A percentile compares a stretch with the other conserved stretches of the same genome.
These are phyloP conservation scores for Clitarchus hookeri DNA, from an alignment of 2,888 invertebrate species.

Conservation along the genomic window DNA sequence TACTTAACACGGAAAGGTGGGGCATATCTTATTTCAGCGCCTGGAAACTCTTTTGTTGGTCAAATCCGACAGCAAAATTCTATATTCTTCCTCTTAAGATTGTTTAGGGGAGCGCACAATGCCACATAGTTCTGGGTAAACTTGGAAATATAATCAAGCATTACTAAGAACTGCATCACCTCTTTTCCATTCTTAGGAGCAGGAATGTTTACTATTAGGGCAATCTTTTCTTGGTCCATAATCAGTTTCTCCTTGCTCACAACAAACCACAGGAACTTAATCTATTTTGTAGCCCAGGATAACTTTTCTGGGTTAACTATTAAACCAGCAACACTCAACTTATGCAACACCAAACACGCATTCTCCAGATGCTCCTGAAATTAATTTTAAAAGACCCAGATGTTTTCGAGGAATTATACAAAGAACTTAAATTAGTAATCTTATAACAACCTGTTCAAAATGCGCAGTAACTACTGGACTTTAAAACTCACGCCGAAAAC, in stretches of 20 bases:
- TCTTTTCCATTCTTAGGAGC: background rate
- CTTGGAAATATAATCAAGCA: background rate
- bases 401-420: background rate
- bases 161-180: background rate
- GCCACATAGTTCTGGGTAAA: background rate
- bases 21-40: background rate
- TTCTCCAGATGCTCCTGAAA: background rate
- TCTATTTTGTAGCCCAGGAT: background rate
- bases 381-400: background rate
- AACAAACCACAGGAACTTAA: background rate
- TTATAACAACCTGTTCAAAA: background rate
- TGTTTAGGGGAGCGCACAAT: background rate
- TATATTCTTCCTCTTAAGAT: background rate
- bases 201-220: background rate
- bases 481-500: no score
- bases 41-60: background rate
- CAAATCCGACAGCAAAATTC: background rate
- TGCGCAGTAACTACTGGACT: no score
- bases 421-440: background rate
- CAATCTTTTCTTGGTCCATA: background rate
- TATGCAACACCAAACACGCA: background rate
- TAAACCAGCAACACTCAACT: background rate
- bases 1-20: background rate
- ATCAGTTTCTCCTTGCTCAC: background rate
- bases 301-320: background rate